phyloP scores from a whole-genome alignment of 2,797 vertebrate genomes.

The Coilia nasus region DNA sequence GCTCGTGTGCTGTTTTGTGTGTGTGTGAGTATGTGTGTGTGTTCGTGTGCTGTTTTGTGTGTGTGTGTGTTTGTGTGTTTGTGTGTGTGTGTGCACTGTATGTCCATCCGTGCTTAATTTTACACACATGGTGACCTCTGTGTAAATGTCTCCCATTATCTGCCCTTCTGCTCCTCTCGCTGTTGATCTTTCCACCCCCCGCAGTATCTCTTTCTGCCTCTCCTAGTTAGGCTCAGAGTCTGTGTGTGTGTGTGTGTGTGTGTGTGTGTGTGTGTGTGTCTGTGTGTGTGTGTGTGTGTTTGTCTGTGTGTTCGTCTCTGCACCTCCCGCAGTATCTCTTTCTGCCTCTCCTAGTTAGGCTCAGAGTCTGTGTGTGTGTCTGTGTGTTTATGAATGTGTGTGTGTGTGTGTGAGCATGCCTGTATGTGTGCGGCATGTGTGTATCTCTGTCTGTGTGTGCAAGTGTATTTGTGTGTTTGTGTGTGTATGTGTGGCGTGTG shows the following conservation, averaged over 20 bases:
- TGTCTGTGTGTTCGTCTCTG: background rate
- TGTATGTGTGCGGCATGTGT: too few relatives aligned
- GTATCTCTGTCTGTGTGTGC: too few relatives aligned
- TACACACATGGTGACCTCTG: background rate
- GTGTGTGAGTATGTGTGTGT: background rate
- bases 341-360: background rate
- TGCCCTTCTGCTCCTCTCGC: background rate
- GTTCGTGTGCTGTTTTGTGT: background rate
- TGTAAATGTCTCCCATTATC: constrained; percentile 2
- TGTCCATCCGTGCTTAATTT: background rate
- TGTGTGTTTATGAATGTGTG: too few relatives aligned
- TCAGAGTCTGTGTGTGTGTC: background rate
- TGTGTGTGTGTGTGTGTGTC: too few relatives aligned
- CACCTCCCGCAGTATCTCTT: background rate
- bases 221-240: too few relatives aligned
- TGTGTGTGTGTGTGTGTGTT: too few relatives aligned
- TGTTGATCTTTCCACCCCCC: background rate
- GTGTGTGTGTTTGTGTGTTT: background rate
- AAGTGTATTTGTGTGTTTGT: too few relatives aligned
- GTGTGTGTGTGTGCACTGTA: background rate
- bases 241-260: too few relatives aligned
- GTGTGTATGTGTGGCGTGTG: too few relatives aligned
- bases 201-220: too few relatives aligned
- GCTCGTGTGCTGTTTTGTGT: too few relatives aligned
- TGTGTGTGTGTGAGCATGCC: too few relatives aligned